phyloP scores from a whole-genome alignment of 30 jellyfish, hydroid and myxozoan species.

The Hydractinia echinata region DNA sequence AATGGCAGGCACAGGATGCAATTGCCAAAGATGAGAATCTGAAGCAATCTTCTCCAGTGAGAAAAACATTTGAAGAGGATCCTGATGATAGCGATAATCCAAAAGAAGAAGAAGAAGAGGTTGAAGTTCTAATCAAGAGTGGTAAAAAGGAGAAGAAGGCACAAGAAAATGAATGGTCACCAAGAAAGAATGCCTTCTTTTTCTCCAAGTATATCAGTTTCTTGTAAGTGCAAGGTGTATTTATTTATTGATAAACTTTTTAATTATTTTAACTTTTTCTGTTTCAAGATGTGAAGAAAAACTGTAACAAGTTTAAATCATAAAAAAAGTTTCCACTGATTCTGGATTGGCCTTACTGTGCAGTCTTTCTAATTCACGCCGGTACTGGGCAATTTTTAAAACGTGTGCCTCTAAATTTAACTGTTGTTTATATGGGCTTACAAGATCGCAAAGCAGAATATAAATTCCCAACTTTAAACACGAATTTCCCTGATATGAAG shows the following conservation, averaged over 20 bases:
- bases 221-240: slow-evolving; percentile 43
- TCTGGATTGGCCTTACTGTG: too few relatives aligned
- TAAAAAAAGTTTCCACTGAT: too few relatives aligned
- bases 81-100: slow-evolving; percentile 9
- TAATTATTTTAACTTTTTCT: too few relatives aligned
- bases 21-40: slow-evolving; percentile 32
- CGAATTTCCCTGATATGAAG: too few relatives aligned
- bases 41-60: slow-evolving; percentile 48
- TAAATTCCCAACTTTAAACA: too few relatives aligned
- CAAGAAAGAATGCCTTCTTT: slow-evolving; percentile 51
- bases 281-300: too few relatives aligned
- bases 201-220: slow-evolving; percentile 51
- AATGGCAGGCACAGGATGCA: slow-evolving; percentile 18
- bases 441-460: too few relatives aligned
- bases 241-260: background rate
- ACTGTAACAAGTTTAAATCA: too few relatives aligned
- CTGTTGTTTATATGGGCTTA: too few relatives aligned
- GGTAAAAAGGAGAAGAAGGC: background rate
- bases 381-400: too few relatives aligned
- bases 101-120: slow-evolving; percentile 36
- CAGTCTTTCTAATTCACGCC: too few relatives aligned
- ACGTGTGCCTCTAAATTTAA: too few relatives aligned
- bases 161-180: slow-evolving; percentile 42
- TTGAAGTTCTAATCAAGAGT: slow-evolving; percentile 10
- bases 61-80: slow-evolving; percentile 50